Percentiles rank a stretch among this genome's conserved stretches.
These are phyloP conservation scores for Drosophila seclusa DNA, from an alignment of 2,888 invertebrate species.

Conservation along the genomic window DNA sequence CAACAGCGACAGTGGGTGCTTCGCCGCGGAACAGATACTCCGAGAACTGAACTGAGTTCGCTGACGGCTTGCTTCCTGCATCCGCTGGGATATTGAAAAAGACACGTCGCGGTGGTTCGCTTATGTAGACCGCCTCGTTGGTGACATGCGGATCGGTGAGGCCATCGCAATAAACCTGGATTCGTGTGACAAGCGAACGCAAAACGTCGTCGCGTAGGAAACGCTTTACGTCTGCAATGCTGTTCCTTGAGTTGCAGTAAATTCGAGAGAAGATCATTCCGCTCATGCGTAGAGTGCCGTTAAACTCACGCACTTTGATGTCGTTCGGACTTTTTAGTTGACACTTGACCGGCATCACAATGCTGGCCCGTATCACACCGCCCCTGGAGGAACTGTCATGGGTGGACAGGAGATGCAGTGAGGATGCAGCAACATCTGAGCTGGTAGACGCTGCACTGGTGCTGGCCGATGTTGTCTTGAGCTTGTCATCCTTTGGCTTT, in stretches of 20 bases:
- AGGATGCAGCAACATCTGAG: conserved; percentile 18
- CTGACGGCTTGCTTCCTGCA: conserved; percentile 72
- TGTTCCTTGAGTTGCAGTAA: conserved; percentile 92
- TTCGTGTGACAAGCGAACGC: conserved; percentile 92
- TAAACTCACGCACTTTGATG: conserved; percentile 78
- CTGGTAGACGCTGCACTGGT: conserved; percentile 18
- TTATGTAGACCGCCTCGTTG: conserved; percentile 87
- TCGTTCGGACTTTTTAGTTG: conserved; percentile 61
- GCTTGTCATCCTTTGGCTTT: conserved; percentile 51
- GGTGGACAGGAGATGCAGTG: conserved; percentile 34
- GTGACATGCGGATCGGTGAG: conserved; percentile 86
- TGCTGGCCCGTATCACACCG: conserved; percentile 86
- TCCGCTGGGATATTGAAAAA: conserved; percentile 89
- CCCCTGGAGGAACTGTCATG: conserved; percentile 31
- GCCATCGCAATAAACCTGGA: conserved; percentile 97
- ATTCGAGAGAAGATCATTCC: conserved; percentile 86
- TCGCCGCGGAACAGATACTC: conserved; percentile 97
- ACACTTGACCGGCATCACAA: conserved; percentile 90
- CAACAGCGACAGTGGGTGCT: conserved; percentile 91
- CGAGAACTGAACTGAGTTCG: conserved; percentile 88
- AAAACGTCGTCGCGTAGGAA: conserved; percentile 94
- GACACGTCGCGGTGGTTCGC: conserved; percentile 95
- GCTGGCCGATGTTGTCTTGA: conserved; percentile 26
- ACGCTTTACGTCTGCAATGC: conserved; percentile 89
- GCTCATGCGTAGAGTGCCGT: conserved; percentile 80